Base-by-base conservation (phyloP, 2,888 invertebrate genomes). In the Phengaris arion region DNA sequence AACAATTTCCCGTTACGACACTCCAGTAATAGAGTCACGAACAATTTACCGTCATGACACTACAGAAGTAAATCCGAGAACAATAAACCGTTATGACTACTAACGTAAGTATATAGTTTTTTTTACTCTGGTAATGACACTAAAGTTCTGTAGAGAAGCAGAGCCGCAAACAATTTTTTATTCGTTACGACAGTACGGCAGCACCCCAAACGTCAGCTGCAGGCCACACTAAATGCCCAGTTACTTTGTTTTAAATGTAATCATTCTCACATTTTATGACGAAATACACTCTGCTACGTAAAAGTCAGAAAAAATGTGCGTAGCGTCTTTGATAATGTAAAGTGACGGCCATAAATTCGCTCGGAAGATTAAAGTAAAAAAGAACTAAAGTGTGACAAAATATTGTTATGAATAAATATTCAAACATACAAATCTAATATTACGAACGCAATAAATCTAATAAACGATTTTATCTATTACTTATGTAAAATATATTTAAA, bases 211-310 rank as follows among this genome's bases (percentile, higher is more conserved):
- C 82, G 83, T 89, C 91, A 91, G 87, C 90, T 91, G 92, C 86
- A 86, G 83, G 82, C 82, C 87, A 84, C 88, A 91, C 92, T 92
- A 91, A 92, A 92, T 89, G 91, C 87, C 84, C 87, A 90, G 88
- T 89, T 89, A 91, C 68, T 73, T 22, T 74, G 74, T 78, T 78
- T 92, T 92, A 92, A 93, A 91, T 92, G 92, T 91, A 92, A 93
- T 92, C 91, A 92, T 92, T 93, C 92, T 89, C 90, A 92, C 92
- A 93, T 90, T 93, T 93, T 93, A 93, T 89, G 92, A 91, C 87
- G 22, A 54, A 22, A 54, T 72, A 72, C 72, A 72, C 22, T 72
- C 51, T 2, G 70, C 15, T 9, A 10, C 48, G 51, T 12, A 64
- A 45, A 64, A 64, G 35, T 64, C 35, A 45, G 35, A 64, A 9